Base-by-base conservation (phyloP, 2,113 vertebrate species). In the Onychostoma macrolepis region DNA sequence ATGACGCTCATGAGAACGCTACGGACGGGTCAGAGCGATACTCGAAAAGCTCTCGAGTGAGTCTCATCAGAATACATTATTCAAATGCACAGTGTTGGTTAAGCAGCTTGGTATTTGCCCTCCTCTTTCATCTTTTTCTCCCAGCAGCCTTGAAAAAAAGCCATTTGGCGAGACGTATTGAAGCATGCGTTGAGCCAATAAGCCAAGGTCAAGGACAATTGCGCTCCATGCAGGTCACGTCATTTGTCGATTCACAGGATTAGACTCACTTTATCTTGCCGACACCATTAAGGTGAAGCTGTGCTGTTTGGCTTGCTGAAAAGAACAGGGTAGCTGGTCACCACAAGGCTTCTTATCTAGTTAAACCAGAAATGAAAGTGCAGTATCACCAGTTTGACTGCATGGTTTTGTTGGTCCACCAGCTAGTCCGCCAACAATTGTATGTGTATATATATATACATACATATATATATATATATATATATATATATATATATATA, bases 51-150 rank as follows among this genome's bases (percentile, higher is more conserved):
- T 79, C 80, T 83, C 17, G 38, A 58, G 75, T 72, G 79, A 79
- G 75, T 11, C 3, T 36, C 75, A 87, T 88, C 85, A 84, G 33
- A 87, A 89, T 82, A 75, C 72, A 86, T 58, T 78, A 89, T 89
- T 89, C 41, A 89, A 79, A 87, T 84, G 17, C 33, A 36, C 33
- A n/a, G 56, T 81, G 61, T 58, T 89, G 82, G 77, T 67, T 87
- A 67, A 87, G 83, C 48, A 67, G 30, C 65, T 30, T 24, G 8
- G 63, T 63, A 80, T 83, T 45, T 65, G 38, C n/a, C 58, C 24
- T 75, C 75, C 26, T 67, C 61, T 30, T 26, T 56, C 48, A 53
- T 67, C 33, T 28, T 81, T 81, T 83, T 72, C 58, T 61, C 75
- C 24, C 36, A n/a, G 21, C 41, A 50, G 38, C 41, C 24, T 80